Evolutionary conservation across 2,797 vertebrate species (phyloP).

Genomic region (Eidolon dupreanum): DNA sequence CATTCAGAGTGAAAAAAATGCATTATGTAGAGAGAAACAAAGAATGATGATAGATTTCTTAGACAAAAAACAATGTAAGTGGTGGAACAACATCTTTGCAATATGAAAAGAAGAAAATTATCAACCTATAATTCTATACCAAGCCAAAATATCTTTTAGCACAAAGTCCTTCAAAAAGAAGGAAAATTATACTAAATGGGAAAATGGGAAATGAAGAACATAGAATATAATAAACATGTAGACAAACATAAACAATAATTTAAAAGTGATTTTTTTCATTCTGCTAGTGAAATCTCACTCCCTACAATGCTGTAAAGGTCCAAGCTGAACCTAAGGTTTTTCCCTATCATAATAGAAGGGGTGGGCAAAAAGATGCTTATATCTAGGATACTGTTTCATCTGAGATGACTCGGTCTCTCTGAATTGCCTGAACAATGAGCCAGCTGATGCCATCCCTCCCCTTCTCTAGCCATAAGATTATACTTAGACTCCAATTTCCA

Average conservation of each 20-base stretch:
- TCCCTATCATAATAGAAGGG: neutral
- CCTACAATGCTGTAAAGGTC: neutral
- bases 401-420: neutral
- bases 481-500: neutral
- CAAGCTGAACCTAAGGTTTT: neutral
- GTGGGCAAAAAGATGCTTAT: neutral
- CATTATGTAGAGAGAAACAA: neutral
- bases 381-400: neutral
- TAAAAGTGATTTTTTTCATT: neutral
- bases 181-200: neutral
- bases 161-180: neutral
- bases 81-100: neutral
- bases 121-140: neutral
- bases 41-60: neutral
- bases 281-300: neutral
- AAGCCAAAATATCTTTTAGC: neutral
- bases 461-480: neutral
- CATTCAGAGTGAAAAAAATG: neutral
- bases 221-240: neutral
- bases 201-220: neutral
- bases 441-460: neutral
- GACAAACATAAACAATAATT: neutral
- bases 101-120: neutral
- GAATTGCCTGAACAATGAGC: neutral
- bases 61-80: neutral